Conservation (phyloP, 2,113 vertebrate genomes). For the Ictalurus punctatus region DNA sequence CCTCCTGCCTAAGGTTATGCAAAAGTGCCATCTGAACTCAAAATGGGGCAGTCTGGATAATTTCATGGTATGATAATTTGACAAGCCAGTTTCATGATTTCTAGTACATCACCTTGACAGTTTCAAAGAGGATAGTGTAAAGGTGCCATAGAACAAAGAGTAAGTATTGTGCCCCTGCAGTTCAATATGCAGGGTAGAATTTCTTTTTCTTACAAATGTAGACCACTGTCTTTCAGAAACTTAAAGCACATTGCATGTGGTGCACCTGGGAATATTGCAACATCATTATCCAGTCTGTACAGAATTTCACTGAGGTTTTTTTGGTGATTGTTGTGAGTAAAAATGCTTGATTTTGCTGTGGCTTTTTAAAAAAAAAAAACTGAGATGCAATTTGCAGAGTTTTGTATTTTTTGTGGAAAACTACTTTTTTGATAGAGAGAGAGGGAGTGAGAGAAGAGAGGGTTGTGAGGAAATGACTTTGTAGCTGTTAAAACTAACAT, state of each 20-base stretch:
- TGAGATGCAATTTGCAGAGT: too few species aligned
- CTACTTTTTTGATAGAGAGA: too few species aligned
- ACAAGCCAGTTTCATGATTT: background rate
- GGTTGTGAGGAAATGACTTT: background rate
- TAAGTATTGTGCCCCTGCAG: background rate
- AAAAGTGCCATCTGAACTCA: slow-evolving; percentile 8
- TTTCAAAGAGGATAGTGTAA: background rate
- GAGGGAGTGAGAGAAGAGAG: background rate
- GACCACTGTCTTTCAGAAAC: background rate
- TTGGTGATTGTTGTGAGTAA: too few species aligned
- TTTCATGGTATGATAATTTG: slow-evolving; percentile 12
- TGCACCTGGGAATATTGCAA: background rate
- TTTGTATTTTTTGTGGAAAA: too few species aligned
- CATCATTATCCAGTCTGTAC: background rate
- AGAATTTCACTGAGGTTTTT: too few species aligned
- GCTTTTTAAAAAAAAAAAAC: too few species aligned
- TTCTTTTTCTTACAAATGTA: background rate
- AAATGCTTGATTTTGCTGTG: too few species aligned
- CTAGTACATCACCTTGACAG: background rate
- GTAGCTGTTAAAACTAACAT: background rate
- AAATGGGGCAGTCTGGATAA: background rate
- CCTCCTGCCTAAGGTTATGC: background rate
- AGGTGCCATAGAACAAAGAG: background rate
- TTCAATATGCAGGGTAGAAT: background rate
- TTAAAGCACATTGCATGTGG: background rate